phyloP scores from a whole-genome alignment of 37 sponge, comb jelly and placozoan genomes.

The Hormiphora californensis region DNA sequence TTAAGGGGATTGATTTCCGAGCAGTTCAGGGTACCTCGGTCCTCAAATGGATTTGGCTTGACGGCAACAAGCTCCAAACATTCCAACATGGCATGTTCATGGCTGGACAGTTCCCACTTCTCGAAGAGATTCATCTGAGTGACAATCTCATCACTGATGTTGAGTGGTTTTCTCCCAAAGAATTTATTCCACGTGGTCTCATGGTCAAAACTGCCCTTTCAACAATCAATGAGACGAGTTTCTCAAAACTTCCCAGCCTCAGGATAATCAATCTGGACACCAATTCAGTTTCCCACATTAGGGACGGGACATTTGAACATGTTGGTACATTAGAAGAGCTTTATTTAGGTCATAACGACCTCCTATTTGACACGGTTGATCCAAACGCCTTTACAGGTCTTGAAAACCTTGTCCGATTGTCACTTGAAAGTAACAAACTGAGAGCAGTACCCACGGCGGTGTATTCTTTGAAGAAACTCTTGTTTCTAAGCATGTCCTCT shows the following conservation, averaged over 20 bases:
- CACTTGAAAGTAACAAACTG: background rate
- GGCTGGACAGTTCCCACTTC: background rate
- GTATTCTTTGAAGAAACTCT: background rate
- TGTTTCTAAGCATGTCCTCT: background rate
- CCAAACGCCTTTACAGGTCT: background rate
- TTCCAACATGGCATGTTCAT: conserved; percentile 26
- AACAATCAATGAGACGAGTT: background rate
- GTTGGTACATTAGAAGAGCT: background rate
- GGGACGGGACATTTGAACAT: background rate
- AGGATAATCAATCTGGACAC: background rate
- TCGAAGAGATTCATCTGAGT: background rate
- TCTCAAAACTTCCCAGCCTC: background rate
- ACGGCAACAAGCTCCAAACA: background rate
- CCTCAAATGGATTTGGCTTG: background rate
- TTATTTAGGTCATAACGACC: background rate
- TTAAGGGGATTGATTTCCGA: background rate
- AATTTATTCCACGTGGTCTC: background rate
- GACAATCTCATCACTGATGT: conserved; percentile 3
- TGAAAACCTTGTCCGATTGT: background rate
- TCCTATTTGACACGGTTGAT: background rate
- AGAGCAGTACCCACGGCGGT: conserved; percentile 16
- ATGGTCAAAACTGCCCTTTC: background rate
- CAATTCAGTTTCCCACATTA: background rate
- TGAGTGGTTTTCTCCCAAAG: conserved; percentile 8
- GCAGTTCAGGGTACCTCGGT: background rate